phyloP scores from a whole-genome alignment of 2,888 invertebrate genomes.

The Camponotus fellah region DNA sequence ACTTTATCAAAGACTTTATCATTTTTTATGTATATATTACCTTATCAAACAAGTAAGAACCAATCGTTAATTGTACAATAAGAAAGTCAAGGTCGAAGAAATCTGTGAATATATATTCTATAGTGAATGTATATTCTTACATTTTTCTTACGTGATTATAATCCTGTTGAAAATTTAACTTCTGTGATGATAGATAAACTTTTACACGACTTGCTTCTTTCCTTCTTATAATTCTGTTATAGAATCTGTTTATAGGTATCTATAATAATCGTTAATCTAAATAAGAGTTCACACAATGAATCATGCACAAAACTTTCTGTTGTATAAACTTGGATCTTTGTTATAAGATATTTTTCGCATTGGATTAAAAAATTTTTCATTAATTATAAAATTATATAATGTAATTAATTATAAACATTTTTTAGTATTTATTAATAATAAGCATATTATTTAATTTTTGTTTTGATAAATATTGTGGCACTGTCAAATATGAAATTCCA shows the following conservation, averaged over 20 bases:
- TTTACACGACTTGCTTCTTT: neutral
- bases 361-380: neutral
- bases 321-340: neutral
- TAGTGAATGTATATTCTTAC: constrained; percentile 55
- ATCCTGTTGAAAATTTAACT: constrained; percentile 35
- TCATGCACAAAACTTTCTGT: neutral
- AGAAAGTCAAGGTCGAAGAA: constrained; percentile 64
- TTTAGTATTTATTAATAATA: neutral
- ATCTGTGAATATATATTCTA: constrained; percentile 57
- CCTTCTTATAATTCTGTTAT: neutral
- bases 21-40: constrained; percentile 65
- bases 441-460: neutral
- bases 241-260: neutral
- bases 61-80: constrained; percentile 61
- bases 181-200: constrained; percentile 4
- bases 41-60: constrained; percentile 58
- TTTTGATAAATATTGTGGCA: neutral
- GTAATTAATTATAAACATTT: neutral
- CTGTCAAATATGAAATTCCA: constrained; percentile 3
- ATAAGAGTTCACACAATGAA: neutral
- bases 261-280: neutral
- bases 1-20: constrained; percentile 32
- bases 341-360: neutral
- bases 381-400: neutral
- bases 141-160: constrained; percentile 37